Evolutionary conservation across 2,888 invertebrate species (phyloP).

Genomic region (Oxycera nigricornis): DNA sequence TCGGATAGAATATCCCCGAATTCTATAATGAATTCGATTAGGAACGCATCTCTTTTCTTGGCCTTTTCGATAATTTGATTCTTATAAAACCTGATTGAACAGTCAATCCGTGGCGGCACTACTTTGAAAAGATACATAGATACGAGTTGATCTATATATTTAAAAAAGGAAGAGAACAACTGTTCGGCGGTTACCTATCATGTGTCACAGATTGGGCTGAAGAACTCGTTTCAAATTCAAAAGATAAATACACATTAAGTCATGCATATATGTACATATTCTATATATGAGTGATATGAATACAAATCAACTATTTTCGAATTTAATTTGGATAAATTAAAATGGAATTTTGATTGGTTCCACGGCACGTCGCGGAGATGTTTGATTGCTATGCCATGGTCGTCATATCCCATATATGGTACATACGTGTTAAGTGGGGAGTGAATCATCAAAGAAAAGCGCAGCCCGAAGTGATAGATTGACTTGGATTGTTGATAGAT

Average conservation of each 20-base stretch:
- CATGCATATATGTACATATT: not conserved
- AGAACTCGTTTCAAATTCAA: not conserved
- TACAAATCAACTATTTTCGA: too few species aligned
- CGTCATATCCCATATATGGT: too few species aligned
- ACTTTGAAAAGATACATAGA: not conserved
- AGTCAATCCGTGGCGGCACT: too few species aligned
- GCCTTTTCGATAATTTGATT: not conserved
- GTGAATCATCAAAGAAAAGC: too few species aligned
- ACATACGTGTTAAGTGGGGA: too few species aligned
- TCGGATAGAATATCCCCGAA: not conserved
- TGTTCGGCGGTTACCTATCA: not conserved
- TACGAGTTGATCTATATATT: not conserved
- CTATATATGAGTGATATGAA: not conserved
- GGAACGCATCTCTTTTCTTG: not conserved
- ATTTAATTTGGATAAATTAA: too few species aligned
- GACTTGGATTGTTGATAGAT: too few species aligned
- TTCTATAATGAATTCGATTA: not conserved
- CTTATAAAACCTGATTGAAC: too few species aligned
- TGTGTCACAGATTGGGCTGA: not conserved
- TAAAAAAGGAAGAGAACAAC: not conserved
- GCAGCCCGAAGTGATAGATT: too few species aligned
- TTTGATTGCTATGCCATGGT: too few species aligned
- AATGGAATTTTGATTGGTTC: too few species aligned
- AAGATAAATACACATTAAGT: not conserved
- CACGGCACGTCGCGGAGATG: too few species aligned